These are phyloP conservation scores for Nothura maculosa DNA, from an alignment of 2,797 vertebrate genomes.

Conservation along the genomic window DNA sequence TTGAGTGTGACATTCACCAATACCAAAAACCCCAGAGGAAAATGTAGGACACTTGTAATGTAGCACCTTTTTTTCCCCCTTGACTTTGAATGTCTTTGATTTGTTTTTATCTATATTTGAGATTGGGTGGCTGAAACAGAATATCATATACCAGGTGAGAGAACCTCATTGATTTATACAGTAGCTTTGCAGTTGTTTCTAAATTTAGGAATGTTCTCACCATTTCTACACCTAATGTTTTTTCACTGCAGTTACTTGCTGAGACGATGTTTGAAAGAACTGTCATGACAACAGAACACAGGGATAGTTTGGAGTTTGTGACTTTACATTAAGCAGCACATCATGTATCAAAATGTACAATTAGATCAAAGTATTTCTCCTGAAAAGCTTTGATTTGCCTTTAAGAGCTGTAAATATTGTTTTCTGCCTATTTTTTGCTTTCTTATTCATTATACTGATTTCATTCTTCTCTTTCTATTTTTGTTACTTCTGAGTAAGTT, in stretches of 20 bases:
- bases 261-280: neutral
- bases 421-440: neutral
- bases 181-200: neutral
- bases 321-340: neutral
- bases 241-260: neutral
- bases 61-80: neutral
- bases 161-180: neutral
- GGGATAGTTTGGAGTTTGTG: neutral
- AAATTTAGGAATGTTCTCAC: neutral
- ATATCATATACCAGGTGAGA: neutral
- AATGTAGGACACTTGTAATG: neutral
- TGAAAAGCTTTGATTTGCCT: neutral
- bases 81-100: neutral
- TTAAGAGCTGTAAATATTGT: neutral
- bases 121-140: neutral
- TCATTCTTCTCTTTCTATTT: neutral
- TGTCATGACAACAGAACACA: neutral
- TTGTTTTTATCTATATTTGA: neutral
- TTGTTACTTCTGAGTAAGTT: conserved; percentile 8
- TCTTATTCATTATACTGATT: neutral
- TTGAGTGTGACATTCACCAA: neutral
- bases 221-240: neutral
- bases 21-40: neutral
- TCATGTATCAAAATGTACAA: neutral
- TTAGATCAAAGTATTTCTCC: neutral